Conservation (phyloP, 2,113 vertebrate genomes). For the Lota lota region DNA sequence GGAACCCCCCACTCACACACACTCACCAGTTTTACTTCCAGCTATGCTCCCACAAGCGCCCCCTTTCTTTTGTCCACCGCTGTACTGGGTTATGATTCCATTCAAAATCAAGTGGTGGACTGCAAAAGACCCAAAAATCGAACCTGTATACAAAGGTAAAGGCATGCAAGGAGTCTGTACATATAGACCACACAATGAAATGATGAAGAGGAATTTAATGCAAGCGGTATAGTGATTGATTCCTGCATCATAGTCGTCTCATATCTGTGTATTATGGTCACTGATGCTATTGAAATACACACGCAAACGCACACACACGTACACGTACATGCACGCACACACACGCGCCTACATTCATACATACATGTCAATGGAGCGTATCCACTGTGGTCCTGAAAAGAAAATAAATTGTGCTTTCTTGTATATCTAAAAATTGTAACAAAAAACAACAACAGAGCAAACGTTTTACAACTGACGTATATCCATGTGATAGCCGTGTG, state of each 20-base stretch:
- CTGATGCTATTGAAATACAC: conserved; percentile 48
- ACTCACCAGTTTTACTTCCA: neutral
- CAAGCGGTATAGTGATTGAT: conserved; percentile 65
- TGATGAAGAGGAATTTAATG: conserved; percentile 61
- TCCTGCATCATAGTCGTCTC: conserved; percentile 69
- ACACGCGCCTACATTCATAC: too few relatives aligned
- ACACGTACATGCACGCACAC: too few relatives aligned
- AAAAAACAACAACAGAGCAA: conserved; percentile 20
- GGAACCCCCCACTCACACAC: too few relatives aligned
- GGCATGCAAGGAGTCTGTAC: conserved; percentile 68
- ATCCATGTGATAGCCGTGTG: neutral
- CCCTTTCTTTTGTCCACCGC: conserved; percentile 8
- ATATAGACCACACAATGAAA: conserved; percentile 64
- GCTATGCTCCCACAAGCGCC: conserved; percentile 5
- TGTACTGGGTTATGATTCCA: conserved; percentile 17
- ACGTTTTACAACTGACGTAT: neutral
- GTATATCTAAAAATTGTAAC: conserved; percentile 69
- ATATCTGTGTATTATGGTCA: conserved; percentile 61
- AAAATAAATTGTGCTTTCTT: conserved; percentile 23
- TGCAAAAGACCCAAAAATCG: conserved; percentile 21
- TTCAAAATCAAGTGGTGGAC: conserved; percentile 35
- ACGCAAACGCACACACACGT: too few relatives aligned
- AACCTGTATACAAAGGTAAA: conserved; percentile 54
- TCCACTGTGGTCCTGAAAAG: too few relatives aligned
- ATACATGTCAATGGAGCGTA: too few relatives aligned